Evolutionary conservation across 2,113 vertebrate species (phyloP).

Genomic region (Poecilia latipinna): DNA sequence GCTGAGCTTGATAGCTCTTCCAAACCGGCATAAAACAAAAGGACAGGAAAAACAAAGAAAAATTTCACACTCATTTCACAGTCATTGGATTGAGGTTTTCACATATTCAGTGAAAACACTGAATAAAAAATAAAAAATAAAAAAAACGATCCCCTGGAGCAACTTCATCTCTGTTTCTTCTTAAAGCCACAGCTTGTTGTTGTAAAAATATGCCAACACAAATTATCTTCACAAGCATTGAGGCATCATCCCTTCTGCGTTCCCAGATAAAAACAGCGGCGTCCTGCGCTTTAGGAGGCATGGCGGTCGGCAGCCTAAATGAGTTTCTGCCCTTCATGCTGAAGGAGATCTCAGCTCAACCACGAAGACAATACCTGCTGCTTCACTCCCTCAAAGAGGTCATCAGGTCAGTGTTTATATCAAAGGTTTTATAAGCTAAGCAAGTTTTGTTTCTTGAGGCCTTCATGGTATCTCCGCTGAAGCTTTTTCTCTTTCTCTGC

Average conservation of each 20-base stretch:
- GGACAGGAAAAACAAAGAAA: too few species aligned
- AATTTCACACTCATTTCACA: too few species aligned
- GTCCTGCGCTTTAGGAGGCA: constrained; percentile 87
- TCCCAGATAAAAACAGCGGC: constrained; percentile 86
- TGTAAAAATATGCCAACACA: not conserved
- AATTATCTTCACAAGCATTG: not conserved
- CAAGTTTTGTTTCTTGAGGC: not conserved
- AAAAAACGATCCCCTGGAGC: not conserved
- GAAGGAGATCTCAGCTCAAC: constrained; percentile 87
- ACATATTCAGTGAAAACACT: not conserved
- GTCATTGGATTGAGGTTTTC: not conserved
- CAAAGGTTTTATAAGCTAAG: not conserved
- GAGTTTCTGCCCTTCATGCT: constrained; percentile 92
- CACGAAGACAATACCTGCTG: constrained; percentile 89
- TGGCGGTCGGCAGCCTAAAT: constrained; percentile 85
- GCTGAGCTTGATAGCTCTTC: not conserved
- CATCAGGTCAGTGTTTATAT: constrained; percentile 73
- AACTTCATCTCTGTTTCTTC: not conserved
- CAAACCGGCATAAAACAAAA: not conserved
- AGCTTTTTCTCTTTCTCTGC: not conserved
- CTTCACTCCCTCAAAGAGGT: constrained; percentile 92
- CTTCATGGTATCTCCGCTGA: not conserved
- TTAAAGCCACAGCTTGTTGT: not conserved
- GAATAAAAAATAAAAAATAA: not conserved
- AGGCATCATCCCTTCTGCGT: not conserved